Evolutionary conservation across 1,140 invertebrate genomes (phyloP), one percentile per base, ranked within the genome.

Genomic region (Rhagoletis pomonella): DNA sequence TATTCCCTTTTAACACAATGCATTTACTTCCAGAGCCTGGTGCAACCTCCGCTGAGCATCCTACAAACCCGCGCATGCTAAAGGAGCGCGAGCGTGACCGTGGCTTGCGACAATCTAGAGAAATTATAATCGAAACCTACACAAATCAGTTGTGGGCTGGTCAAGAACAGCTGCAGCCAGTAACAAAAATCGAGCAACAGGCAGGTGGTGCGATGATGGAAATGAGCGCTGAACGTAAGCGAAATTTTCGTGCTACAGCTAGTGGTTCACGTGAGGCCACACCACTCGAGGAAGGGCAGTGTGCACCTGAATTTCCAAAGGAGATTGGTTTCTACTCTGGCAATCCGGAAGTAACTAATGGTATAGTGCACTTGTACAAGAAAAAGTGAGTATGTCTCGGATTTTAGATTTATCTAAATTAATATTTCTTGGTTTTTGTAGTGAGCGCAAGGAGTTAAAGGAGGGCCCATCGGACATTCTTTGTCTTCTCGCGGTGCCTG

Each of bases 341-440:
- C 2, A 99, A 99, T 95, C 98, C 98, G 7, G 99, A 99, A 95
- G 96, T 98, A 55, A 99, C 98, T 0, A 98, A 98, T 93, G 99
- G 99, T 73, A 97, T 99, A 77, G 94, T 99, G 42, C 98, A 99
- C 95, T 94, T 99, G 1, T 99, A 98, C 92, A 99, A 99, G 93
- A 98, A 99, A 94, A 98, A 98, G 97, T 97, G 94, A 93, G 94
- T 58, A 2, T 0, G 42, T 9, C 39, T 62, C 42, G 17, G 7
- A 55, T 2, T 59, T 62, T 39, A 2, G 4, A 85, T 9, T 85
- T 85, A 1, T 85, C 87, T 86, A 42, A 89, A 92, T 58, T 89
- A 73, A 2, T 29, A 4, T 42, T 55, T 55, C 5, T 55, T 5
- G 1, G 50, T 55, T 55, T 55, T 5, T 4, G 0, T 7, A 96